Conservation (phyloP, 1,140 invertebrate genomes). For the Eriosoma lanigerum region DNA sequence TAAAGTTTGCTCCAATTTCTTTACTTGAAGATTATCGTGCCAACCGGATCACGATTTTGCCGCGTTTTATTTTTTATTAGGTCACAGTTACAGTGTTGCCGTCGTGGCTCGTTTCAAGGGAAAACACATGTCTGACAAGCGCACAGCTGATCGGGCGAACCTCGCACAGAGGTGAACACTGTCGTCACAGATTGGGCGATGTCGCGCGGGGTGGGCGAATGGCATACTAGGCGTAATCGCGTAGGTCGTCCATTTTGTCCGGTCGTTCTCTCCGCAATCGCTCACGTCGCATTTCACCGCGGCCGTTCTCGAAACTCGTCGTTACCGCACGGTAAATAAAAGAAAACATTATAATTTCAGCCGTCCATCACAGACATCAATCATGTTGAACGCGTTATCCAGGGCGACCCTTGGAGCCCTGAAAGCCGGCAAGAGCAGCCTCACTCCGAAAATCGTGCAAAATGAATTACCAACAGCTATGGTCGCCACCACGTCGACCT, state of each 20-base stretch:
- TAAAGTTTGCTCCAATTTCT: too few relatives aligned
- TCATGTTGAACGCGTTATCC: constrained; percentile 68
- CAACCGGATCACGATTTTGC: background rate
- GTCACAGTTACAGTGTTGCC: background rate
- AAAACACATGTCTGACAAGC: background rate
- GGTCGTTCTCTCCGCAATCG: background rate
- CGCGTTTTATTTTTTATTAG: background rate
- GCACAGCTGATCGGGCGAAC: background rate
- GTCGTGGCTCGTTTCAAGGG: background rate
- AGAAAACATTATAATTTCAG: background rate
- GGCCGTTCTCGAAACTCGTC: background rate
- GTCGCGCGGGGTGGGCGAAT: background rate
- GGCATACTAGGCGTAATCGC: background rate
- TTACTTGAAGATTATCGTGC: too few relatives aligned
- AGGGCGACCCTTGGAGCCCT: constrained; percentile 65
- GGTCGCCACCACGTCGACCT: constrained; percentile 62
- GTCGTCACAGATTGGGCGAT: background rate
- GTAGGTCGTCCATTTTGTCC: constrained; percentile 48
- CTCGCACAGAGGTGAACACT: background rate
- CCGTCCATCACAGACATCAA: constrained; percentile 57
- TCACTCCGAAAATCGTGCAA: constrained; percentile 61
- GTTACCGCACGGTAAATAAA: background rate
- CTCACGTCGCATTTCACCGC: background rate
- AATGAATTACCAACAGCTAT: constrained; percentile 63
- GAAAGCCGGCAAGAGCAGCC: constrained; percentile 64